These are phyloP conservation scores for Gambusia yucatana DNA, from an alignment of 2,797 vertebrate genomes.

Conservation along the genomic window DNA sequence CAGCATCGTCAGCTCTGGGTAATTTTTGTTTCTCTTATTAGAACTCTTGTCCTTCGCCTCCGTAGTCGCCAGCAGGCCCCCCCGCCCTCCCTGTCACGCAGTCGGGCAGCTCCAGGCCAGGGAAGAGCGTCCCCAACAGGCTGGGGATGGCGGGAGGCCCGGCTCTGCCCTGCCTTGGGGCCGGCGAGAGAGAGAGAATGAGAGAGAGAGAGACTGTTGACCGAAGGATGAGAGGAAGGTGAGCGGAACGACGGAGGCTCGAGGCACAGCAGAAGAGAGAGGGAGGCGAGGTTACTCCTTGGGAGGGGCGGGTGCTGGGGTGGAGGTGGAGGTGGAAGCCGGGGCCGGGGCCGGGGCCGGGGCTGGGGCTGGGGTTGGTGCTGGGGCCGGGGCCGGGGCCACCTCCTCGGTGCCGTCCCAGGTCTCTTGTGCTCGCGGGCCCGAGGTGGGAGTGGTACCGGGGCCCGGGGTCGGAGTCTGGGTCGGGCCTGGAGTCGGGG, in stretches of 20 bases:
- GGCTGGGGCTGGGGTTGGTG: rapidly evolving
- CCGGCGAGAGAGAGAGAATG: slow-evolving; percentile 50
- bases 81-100: slow-evolving; percentile 78
- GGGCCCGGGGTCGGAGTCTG: slow-evolving; percentile 61
- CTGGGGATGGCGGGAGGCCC: slow-evolving; percentile 85
- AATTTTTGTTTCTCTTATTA: slow-evolving; percentile 87
- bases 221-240: slow-evolving; percentile 80
- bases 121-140: slow-evolving; percentile 91
- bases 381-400: slow-evolving; percentile 73
- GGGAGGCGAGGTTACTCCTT: slow-evolving; percentile 89
- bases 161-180: slow-evolving; percentile 82
- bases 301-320: slow-evolving; percentile 86
- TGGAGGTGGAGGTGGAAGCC: background rate
- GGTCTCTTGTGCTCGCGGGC: slow-evolving; percentile 98
- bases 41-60: slow-evolving; percentile 96
- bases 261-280: slow-evolving; percentile 82
- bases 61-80: slow-evolving; percentile 90
- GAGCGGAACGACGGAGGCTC: slow-evolving; percentile 75
- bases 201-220: slow-evolving; percentile 76
- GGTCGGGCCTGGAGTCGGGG: slow-evolving; percentile 67
- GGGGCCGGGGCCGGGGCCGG: too few relatives aligned
- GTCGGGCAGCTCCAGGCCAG: slow-evolving; percentile 85
- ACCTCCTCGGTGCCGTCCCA: slow-evolving; percentile 97
- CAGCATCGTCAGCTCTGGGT: slow-evolving; percentile 88
- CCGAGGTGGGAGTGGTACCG: slow-evolving; percentile 74